These are phyloP conservation scores for Phalanger gymnotis DNA, from an alignment of 2,797 vertebrate species.

Conservation along the genomic window DNA sequence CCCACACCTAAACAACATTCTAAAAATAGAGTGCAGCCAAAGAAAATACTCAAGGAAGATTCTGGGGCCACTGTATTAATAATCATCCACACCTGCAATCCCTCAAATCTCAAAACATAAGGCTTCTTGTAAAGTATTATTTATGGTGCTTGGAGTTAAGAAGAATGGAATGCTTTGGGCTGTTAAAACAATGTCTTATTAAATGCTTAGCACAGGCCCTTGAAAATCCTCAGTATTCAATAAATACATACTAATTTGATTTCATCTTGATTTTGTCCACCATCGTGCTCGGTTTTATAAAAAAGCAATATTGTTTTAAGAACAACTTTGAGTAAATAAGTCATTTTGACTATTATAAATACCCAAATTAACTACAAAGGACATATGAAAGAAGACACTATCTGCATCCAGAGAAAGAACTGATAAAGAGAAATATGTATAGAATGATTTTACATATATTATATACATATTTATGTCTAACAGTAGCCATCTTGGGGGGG, in stretches of 20 bases:
- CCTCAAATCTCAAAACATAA: background rate
- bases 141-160: background rate
- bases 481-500: no score
- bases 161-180: background rate
- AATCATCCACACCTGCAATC: background rate
- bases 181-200: background rate
- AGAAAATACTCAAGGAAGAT: background rate
- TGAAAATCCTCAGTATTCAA: background rate
- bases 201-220: background rate
- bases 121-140: background rate
- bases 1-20: background rate
- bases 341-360: no score
- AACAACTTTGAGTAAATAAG: no score
- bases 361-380: no score
- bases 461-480: no score
- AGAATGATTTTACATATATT: no score
- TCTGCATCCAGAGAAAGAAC: no score
- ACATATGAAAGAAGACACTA: no score
- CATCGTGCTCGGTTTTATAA: background rate
- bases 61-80: background rate
- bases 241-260: background rate
- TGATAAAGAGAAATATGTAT: no score
- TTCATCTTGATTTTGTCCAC: background rate
- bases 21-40: background rate
- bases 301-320: background rate